These are phyloP conservation scores for Oikopleura dioica DNA, from an alignment of 23 tunicate species.

Conservation along the genomic window DNA sequence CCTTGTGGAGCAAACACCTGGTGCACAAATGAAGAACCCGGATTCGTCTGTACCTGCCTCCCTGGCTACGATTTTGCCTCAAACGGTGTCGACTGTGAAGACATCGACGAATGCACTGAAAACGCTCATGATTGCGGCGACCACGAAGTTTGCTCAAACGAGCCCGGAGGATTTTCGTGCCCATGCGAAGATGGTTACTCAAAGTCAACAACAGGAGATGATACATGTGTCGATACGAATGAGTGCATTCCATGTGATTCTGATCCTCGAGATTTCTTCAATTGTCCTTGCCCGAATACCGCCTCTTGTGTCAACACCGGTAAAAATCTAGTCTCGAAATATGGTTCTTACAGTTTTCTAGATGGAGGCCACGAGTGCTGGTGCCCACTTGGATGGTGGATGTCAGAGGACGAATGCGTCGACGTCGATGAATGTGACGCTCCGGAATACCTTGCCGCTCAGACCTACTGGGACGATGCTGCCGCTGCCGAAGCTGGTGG, in stretches of 20 bases:
- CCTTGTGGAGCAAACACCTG: not conserved
- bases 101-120: not conserved
- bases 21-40: not conserved
- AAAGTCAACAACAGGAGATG: not conserved
- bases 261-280: not conserved
- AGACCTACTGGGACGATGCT: not conserved
- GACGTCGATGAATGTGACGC: not conserved
- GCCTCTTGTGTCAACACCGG: not conserved
- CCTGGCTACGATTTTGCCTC: not conserved
- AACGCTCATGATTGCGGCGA: not conserved
- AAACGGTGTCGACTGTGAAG: not conserved
- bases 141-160: not conserved
- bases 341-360: too few species aligned
- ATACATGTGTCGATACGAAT: not conserved
- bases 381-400: not conserved
- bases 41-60: not conserved
- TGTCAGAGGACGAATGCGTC: not conserved
- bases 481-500: not conserved
- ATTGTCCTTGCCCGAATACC: not conserved
- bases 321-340: too few species aligned
- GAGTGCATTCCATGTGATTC: not conserved
- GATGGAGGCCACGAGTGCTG: not conserved
- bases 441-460: not conserved
- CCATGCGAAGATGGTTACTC: not conserved
- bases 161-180: not conserved